These are phyloP conservation scores for Rhinogobio ventralis DNA, from an alignment of 2,797 vertebrate genomes.

Conservation along the genomic window DNA sequence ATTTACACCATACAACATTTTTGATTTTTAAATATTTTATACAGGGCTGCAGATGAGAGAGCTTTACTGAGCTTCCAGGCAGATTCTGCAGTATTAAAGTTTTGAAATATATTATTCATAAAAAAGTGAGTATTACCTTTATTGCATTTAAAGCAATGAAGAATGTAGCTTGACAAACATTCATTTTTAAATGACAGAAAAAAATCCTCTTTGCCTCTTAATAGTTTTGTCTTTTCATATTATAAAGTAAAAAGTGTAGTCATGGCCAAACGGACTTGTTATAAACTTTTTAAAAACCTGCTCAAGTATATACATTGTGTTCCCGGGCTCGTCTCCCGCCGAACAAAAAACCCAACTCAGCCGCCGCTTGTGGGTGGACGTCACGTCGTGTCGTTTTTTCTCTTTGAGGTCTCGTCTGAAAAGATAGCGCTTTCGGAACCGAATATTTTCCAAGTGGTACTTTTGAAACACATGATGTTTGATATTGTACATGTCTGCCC, in stretches of 20 bases:
- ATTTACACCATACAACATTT: slow-evolving; percentile 99
- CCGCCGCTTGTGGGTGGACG: slow-evolving; percentile 94
- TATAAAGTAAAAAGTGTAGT: slow-evolving; percentile 99
- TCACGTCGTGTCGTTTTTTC: slow-evolving; percentile 89
- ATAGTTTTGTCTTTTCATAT: slow-evolving; percentile 85
- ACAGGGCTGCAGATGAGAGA: slow-evolving; percentile 99
- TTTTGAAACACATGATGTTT: slow-evolving; percentile 98
- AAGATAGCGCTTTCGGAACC: slow-evolving; percentile 89
- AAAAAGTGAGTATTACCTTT: slow-evolving; percentile 99
- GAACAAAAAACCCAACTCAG: slow-evolving; percentile 92
- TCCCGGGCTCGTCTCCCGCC: slow-evolving; percentile 92
- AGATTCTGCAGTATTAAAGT: slow-evolving; percentile 99
- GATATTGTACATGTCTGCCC: slow-evolving; percentile 98
- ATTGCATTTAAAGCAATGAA: slow-evolving; percentile 99
- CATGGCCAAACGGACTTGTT: slow-evolving; percentile 99
- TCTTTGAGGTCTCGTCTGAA: slow-evolving; percentile 94
- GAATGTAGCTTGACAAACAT: slow-evolving; percentile 99
- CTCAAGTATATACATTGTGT: slow-evolving; percentile 99
- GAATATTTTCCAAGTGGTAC: slow-evolving; percentile 94
- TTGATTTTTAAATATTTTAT: slow-evolving; percentile 99
- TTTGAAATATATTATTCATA: slow-evolving; percentile 99
- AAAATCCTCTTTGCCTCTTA: slow-evolving; percentile 90
- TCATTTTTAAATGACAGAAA: slow-evolving; percentile 99
- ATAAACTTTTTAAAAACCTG: slow-evolving; percentile 99
- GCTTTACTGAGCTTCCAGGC: slow-evolving; percentile 97